Evolutionary conservation across 2,797 vertebrate genomes (phyloP), one percentile per base, ranked within the genome.

Genomic region (Manis crassicaudata): DNA sequence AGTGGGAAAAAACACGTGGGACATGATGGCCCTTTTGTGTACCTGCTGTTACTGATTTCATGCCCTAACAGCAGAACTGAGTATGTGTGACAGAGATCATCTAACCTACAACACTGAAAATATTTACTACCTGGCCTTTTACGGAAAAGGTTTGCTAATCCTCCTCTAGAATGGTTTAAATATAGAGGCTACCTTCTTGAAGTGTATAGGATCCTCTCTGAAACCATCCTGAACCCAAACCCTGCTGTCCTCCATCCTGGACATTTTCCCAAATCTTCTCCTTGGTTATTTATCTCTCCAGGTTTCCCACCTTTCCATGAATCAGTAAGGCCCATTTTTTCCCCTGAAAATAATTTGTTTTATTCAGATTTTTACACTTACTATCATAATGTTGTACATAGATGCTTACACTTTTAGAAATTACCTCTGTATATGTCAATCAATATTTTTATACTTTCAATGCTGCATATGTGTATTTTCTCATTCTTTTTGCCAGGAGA

Each of bases 261-360:
- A 43, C 35, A 37, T 29, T 46, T 68, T 87, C 37, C 23, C 7
- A 29, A 52, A 25, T 14, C 17, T 43, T 52, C 81, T 93, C 27
- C n/a, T 50, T 17, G 43, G 35, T 54, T 62, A 62, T 62, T 60
- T 60, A 54, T 13, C 56, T 56, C 73, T 65, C 81, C 29, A 63
- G 32, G 32, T 40, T 35, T 50, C 62, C 63, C 76, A 67, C 52
- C 35, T 87, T 87, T 93, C 54, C 20, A 46, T 46, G 25, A 77
- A 29, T 73, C 46, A 67, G n/a, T 40, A 21, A 20, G 27, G 50
- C 43, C 21, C 21, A 52, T 27, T 23, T 50, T 65, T 77, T 87
- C 56, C 58, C 70, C 84, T 83, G 54, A 62, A 96, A 92, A 94
- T 72, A n/a, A 88, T 50, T 56, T 9, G 29, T 29, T 35, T 79